These are phyloP conservation scores for Neotoxoptera formosana DNA, from an alignment of 1,140 invertebrate species.

Conservation along the genomic window DNA sequence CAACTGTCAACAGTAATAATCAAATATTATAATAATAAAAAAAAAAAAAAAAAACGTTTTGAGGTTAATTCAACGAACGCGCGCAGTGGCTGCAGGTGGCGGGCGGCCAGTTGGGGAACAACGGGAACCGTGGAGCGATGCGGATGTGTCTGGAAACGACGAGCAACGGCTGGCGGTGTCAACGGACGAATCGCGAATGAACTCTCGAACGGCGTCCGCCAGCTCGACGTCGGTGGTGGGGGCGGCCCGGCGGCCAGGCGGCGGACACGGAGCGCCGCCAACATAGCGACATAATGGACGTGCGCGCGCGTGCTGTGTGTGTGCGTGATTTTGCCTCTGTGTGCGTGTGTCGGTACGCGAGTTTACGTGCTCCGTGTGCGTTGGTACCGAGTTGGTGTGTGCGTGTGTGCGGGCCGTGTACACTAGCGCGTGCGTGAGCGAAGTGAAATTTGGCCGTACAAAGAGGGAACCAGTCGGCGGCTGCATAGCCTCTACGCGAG, in stretches of 20 bases:
- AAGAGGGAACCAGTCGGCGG: conserved; percentile 34
- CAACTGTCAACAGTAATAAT: too few relatives aligned
- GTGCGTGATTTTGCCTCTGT: not conserved
- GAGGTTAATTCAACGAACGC: too few relatives aligned
- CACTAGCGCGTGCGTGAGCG: not conserved
- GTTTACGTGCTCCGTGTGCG: not conserved
- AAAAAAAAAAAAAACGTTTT: too few relatives aligned
- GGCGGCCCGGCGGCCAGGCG: not conserved
- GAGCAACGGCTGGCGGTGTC: not conserved
- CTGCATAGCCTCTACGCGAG: conserved; percentile 32
- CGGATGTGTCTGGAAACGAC: too few relatives aligned
- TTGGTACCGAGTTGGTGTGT: not conserved
- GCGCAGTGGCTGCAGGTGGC: too few relatives aligned
- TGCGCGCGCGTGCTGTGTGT: not conserved
- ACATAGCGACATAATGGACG: not conserved
- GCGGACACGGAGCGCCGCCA: not conserved
- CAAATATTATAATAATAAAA: too few relatives aligned
- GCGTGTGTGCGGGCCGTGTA: not conserved
- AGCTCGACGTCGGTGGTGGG: not conserved
- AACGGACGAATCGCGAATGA: not conserved
- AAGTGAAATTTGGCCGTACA: conserved; percentile 19
- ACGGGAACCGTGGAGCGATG: too few relatives aligned
- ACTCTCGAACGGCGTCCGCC: not conserved
- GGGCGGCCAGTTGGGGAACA: not conserved
- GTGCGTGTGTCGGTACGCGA: not conserved